Evolutionary conservation across 2,113 vertebrate species (phyloP), one percentile per base, ranked within the genome.

Genomic region (Ceratotherium simum): DNA sequence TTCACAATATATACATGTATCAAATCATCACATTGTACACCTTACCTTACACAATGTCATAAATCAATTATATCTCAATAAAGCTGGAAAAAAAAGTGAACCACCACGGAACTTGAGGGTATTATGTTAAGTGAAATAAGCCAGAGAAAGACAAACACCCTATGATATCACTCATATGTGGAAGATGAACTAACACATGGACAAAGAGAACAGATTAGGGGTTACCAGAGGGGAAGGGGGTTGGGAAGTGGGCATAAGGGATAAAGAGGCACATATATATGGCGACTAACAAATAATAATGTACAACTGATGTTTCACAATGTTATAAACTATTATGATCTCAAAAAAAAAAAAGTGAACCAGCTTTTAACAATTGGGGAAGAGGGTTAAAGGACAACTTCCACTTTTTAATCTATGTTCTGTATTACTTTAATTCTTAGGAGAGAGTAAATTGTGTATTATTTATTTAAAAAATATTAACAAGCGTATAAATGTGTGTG

Each of bases 391-490:
- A 92, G 58, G 18, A 54, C 17, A 76, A 36, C 33, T 54, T 81
- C 72, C 1, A 31, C n/a, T 64, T 62, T 91, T 21, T 9, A 85
- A 72, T 72, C 64, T 86, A 72, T n/a, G 39, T 54, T 58, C 64
- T 80, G 0, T 80, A 67, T 93, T 76, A 67, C 60, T 83, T 62
- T 60, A 70, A 91, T 80, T 56, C 36, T 60, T 46, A 60, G 31
- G 56, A 78, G 6, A 31, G 51, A 36, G 54, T 27, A 83, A 60
- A 54, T n/a, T n/a, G 11, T 27, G 4, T 80, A 81, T 54, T 67
- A 83, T n/a, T 70, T 86, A 73, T n/a, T 79, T 79, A 56, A 90
- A 88, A 94, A 48, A 92, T 48, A 56, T n/a, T 87, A 87, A 79
- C 10, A 46, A 87, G 85, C 85, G n/a, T 65, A 21, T 3, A 3